These are phyloP conservation scores for Ligdia adustata DNA, from an alignment of 2,888 invertebrate species.

Conservation along the genomic window DNA sequence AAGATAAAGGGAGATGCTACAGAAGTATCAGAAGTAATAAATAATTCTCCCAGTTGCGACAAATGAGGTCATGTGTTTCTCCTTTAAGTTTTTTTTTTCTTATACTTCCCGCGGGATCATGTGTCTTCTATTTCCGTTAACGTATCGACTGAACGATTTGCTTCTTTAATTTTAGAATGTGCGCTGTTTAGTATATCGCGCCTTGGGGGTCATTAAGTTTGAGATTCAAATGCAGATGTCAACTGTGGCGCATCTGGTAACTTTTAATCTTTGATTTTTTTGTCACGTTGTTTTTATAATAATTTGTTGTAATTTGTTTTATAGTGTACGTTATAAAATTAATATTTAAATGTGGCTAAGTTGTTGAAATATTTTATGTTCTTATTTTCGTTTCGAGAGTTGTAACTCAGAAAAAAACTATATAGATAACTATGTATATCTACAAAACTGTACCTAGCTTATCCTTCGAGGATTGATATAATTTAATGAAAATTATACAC, in stretches of 20 bases:
- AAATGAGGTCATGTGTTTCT: conserved; percentile 84
- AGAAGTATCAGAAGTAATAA: conserved; percentile 79
- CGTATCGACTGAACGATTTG: conserved; percentile 79
- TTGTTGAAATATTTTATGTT: too few relatives aligned
- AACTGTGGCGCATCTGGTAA: conserved; percentile 65
- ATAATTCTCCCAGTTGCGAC: conserved; percentile 78
- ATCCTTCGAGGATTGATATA: too few relatives aligned
- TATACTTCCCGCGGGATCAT: conserved; percentile 80
- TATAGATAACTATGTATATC: too few relatives aligned
- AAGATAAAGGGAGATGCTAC: conserved; percentile 69
- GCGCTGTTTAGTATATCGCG: conserved; percentile 78
- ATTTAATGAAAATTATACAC: too few relatives aligned
- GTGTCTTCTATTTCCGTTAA: conserved; percentile 83
- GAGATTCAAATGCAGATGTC: conserved; percentile 68
- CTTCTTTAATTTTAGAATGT: conserved; percentile 79
- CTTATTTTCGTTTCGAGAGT: too few relatives aligned
- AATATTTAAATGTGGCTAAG: too few relatives aligned
- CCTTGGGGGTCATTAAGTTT: conserved; percentile 78
- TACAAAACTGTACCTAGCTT: too few relatives aligned
- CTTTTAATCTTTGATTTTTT: conserved; percentile 42
- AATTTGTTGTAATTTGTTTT: conserved; percentile 32
- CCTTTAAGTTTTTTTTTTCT: conserved; percentile 80
- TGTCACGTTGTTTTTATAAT: conserved; percentile 15
- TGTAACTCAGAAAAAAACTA: too few relatives aligned
- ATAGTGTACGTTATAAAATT: conserved; percentile 20